These are phyloP conservation scores for Neocloeon triangulifer DNA, from an alignment of 1,140 invertebrate genomes.

Conservation along the genomic window DNA sequence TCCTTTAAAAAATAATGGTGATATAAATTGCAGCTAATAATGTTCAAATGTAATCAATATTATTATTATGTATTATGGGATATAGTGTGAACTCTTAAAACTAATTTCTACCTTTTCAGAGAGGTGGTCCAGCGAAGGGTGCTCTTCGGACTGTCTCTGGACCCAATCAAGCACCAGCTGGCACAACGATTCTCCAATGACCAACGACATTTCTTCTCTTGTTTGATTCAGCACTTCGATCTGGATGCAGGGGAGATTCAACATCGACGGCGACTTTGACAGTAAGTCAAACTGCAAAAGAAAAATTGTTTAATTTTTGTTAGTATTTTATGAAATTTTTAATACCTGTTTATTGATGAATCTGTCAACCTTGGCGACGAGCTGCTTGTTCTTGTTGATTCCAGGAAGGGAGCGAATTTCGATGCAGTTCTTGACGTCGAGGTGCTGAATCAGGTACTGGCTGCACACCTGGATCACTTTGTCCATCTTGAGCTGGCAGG, in stretches of 20 bases:
- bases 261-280: slow-evolving; percentile 27
- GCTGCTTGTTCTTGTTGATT: slow-evolving; percentile 31
- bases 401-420: slow-evolving; percentile 41
- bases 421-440: slow-evolving; percentile 45
- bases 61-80: too few species aligned
- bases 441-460: slow-evolving; percentile 36
- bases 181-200: slow-evolving; percentile 31
- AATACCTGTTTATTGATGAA: slow-evolving; percentile 50
- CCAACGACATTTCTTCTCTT: slow-evolving; percentile 32
- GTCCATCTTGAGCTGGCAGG: slow-evolving; percentile 47
- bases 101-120: slow-evolving; percentile 23
- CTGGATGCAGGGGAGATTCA: slow-evolving; percentile 33
- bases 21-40: too few species aligned
- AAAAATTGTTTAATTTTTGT: slow-evolving; percentile 7
- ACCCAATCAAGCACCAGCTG: slow-evolving; percentile 45
- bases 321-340: too few species aligned
- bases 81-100: too few species aligned
- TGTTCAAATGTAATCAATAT: too few species aligned
- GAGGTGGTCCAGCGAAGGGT: slow-evolving; percentile 19
- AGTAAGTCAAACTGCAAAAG: slow-evolving; percentile 28
- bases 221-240: slow-evolving; percentile 40
- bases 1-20: too few species aligned
- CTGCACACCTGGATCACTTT: slow-evolving; percentile 44
- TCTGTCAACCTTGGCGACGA: slow-evolving; percentile 36
- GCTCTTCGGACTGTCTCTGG: slow-evolving; percentile 22